A percentile compares a stretch with the other conserved stretches of the same genome.
These are phyloP conservation scores for Dermatophagoides farinae DNA, from an alignment of 1,140 invertebrate species.

Conservation along the genomic window DNA sequence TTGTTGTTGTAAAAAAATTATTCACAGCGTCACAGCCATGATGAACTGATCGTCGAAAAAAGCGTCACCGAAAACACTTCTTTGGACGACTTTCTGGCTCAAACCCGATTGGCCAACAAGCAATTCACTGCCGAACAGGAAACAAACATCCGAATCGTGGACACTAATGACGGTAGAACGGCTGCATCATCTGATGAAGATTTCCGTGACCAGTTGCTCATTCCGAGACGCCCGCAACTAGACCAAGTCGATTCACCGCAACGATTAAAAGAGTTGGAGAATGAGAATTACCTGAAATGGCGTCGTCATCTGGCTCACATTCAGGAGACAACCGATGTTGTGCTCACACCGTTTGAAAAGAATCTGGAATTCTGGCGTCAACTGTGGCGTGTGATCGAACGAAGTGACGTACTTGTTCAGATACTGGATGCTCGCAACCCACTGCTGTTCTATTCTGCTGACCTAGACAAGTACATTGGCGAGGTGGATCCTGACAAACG, in stretches of 20 bases:
- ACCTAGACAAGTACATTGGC: conserved; percentile 79
- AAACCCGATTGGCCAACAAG: conserved; percentile 72
- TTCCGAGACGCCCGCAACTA: conserved; percentile 70
- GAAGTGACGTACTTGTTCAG: conserved; percentile 78
- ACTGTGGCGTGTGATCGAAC: conserved; percentile 90
- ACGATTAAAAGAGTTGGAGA: conserved; percentile 53
- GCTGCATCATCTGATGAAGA: conserved; percentile 39
- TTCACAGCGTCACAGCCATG: conserved; percentile 33
- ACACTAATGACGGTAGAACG: conserved; percentile 21
- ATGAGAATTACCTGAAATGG: conserved; percentile 68
- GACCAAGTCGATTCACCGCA: conserved; percentile 44
- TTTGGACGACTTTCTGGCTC: conserved; percentile 83
- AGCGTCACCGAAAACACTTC: conserved; percentile 89
- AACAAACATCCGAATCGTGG: conserved; percentile 9
- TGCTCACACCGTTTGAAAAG: conserved; percentile 89
- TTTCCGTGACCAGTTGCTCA: conserved; percentile 42
- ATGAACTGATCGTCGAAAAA: conserved; percentile 70
- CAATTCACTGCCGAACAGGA: conserved; percentile 47
- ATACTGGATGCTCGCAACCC: conserved; percentile 95
- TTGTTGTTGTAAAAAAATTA: not conserved
- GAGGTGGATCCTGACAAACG: conserved; percentile 55
- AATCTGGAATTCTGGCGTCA: conserved; percentile 98
- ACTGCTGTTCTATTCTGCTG: conserved; percentile 71
- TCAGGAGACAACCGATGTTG: conserved; percentile 54
- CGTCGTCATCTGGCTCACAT: conserved; percentile 50